Base-by-base conservation (phyloP, 37 sponge, comb jelly and placozoan species). In the Tethya wilhelma region DNA sequence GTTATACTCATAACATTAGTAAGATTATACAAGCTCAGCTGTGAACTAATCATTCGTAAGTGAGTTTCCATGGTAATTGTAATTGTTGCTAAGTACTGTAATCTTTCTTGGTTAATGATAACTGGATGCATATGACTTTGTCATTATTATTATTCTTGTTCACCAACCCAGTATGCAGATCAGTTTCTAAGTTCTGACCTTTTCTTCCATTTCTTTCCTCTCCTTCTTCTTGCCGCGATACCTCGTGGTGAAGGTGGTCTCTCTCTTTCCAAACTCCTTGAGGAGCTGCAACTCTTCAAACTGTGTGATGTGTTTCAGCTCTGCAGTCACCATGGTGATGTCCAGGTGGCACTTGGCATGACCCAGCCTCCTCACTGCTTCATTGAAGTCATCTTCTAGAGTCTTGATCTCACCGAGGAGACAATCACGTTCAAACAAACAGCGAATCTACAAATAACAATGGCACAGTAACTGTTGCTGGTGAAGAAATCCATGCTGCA, bases 231-330 rank as follows among this genome's bases (percentile, higher is more conserved):
- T 96, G 42, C 75, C 79, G 58, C 56, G 69, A 75, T 97, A 87
- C 6, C 86, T 74, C 1, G 77, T 79, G 38, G 93, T 91, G 66
- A 93, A 90, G 44, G 63, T 78, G 38, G 78, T 86, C 70, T 96
- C 99, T 31, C 93, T 85, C 79, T 96, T 98, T 80, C 96, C 99
- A 87, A 98, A 98, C 64, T 98, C 99, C 69, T 96, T 98, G 80
- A 98, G 78, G 36, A 96, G 89, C 57, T 81, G 75, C 63, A 96
- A 83, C 85, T 98, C 99, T 59, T 98, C 90, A 77, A 93, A 98
- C 64, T 87, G 79, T 7, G 86, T 91, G 64, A 98, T 87, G 60
- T 96, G 92, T 41, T 70, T 85, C 66, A 93, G 67, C 42, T 93
- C 91, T 29, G 93, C 81, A 38, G 83, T 56, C n/a, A 90, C 85